Base-by-base conservation (phyloP, 2,797 vertebrate genomes). In the Cryptoprocta ferox region DNA sequence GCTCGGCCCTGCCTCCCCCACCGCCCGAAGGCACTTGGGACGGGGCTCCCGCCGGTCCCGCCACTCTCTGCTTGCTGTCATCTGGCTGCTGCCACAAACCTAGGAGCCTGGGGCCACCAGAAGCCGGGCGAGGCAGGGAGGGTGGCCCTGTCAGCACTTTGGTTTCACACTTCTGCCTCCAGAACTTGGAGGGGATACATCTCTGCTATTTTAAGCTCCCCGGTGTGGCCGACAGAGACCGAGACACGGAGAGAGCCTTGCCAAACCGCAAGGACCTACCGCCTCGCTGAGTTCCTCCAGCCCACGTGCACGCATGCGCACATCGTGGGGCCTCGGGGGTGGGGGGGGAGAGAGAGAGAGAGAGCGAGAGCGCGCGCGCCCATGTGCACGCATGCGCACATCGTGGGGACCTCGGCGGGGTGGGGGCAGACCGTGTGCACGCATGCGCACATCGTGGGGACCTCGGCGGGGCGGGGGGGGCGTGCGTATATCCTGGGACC, bases 121-220 rank as follows among this genome's bases (percentile, higher is more conserved):
- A 8, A 48, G 48, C 61, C 4, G 2, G 21, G 13, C 19, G 61
- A 66, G 6, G 32, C 10, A 0, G 59, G 19, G 56, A 21, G 4
- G 0, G 6, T 18, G 15, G 85, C 35, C 53, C 65, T 7, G 53
- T 26, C 1, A 3, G 42, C 10, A 3, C 9, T 0, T 3, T 6
- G 28, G 3, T 35, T 32, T 65, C 6, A 9, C 53, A 12, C 76
- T 65, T 13, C 0, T 5, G 2, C 11, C 68, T 15, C 16, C 39
- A 53, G 35, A 3, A 53, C 21, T 4, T 32, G 0, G 1, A n/a
- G 48, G 56, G 42, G 39, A 11, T 4, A 19, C 6, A 5, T 11
- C 53, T 56, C 18, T 48, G 32, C 26, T 15, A 2, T 5, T 24
- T 24, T 19, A 56, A 26, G 37, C 6, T 37, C 11, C 5, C 32